These are phyloP conservation scores for Acheta domesticus DNA, from an alignment of 2,888 invertebrate genomes.

Conservation along the genomic window DNA sequence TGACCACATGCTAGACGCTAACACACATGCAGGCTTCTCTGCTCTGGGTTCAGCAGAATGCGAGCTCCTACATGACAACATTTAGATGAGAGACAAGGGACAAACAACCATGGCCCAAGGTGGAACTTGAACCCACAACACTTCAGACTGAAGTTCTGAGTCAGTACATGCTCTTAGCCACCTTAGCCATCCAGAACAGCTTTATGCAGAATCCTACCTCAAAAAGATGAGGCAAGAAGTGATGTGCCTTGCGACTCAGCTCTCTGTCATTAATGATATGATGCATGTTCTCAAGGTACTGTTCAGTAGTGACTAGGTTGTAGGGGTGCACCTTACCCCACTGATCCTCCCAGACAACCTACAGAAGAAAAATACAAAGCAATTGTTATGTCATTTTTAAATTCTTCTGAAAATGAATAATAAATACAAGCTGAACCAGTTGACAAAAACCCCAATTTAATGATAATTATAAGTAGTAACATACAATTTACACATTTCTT, in stretches of 20 bases:
- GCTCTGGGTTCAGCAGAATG: too few species aligned
- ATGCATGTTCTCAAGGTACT: slow-evolving; percentile 77
- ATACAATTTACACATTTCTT: neutral
- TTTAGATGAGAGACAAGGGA: too few species aligned
- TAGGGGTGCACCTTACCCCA: slow-evolving; percentile 80
- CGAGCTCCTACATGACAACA: too few species aligned
- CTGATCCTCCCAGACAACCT: slow-evolving; percentile 55
- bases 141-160: too few species aligned
- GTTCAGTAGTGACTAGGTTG: slow-evolving; percentile 76
- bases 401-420: neutral
- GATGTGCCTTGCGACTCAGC: slow-evolving; percentile 68
- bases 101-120: too few species aligned
- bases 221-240: slow-evolving; percentile 77
- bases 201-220: slow-evolving; percentile 60
- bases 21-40: too few species aligned
- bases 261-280: slow-evolving; percentile 74
- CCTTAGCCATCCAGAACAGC: too few species aligned
- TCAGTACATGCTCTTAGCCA: too few species aligned
- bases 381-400: neutral
- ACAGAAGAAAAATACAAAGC: neutral
- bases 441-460: too few species aligned
- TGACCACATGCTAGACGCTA: too few species aligned
- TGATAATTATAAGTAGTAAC: too few species aligned
- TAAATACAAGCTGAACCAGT: neutral
- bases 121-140: too few species aligned